phyloP scores from a whole-genome alignment of 2,113 vertebrate species.

The Mustelus asterias region DNA sequence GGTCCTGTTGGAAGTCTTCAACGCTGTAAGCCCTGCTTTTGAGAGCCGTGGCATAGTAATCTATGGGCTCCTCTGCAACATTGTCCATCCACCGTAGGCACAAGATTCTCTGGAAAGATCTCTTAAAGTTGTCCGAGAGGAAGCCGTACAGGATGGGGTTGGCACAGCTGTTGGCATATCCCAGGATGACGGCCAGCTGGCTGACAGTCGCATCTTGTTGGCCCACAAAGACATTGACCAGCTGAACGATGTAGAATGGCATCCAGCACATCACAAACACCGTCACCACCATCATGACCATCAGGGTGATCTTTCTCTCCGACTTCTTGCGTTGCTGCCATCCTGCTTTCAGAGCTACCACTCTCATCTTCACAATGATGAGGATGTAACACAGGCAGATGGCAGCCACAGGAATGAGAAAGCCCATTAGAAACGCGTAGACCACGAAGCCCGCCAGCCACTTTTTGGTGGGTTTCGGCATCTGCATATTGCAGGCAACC shows the following conservation, averaged over 20 bases:
- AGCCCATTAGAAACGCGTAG: constrained; percentile 83
- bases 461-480: constrained; percentile 73
- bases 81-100: constrained; percentile 85
- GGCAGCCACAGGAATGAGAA: constrained; percentile 77
- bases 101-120: constrained; percentile 79
- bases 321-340: constrained; percentile 85
- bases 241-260: constrained; percentile 82
- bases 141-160: constrained; percentile 85
- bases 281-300: constrained; percentile 86
- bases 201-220: constrained; percentile 77
- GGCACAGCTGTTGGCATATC: constrained; percentile 84
- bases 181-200: constrained; percentile 77
- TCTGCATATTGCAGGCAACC: constrained; percentile 81
- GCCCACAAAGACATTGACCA: constrained; percentile 77
- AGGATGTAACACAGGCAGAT: constrained; percentile 85
- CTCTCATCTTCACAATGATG: constrained; percentile 80
- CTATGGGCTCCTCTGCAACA: constrained; percentile 75
- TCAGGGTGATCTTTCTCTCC: constrained; percentile 79
- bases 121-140: constrained; percentile 84
- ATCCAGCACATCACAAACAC: constrained; percentile 89
- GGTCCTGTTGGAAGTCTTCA: constrained; percentile 75
- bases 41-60: constrained; percentile 81
- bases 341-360: constrained; percentile 81
- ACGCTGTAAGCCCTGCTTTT: constrained; percentile 80
- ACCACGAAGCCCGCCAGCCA: constrained; percentile 81